Conservation (phyloP, 1,140 invertebrate species). For the Wasmannia auropunctata region DNA sequence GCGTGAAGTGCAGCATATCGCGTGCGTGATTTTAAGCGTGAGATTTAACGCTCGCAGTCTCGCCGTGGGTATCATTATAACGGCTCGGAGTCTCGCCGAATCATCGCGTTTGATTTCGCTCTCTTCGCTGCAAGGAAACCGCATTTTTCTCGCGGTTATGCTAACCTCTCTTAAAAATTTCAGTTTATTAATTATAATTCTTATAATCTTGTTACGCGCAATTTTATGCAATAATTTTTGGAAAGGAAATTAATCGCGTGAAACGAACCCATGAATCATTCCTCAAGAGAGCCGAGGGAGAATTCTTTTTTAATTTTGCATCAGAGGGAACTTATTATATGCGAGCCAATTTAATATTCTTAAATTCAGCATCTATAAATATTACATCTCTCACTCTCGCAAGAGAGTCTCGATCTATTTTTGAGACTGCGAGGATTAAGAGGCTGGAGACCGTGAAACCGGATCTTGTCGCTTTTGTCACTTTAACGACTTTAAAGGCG, state of each 20-base stretch:
- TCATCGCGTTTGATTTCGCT: background rate
- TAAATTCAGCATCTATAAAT: background rate
- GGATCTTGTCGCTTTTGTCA: slow-evolving; percentile 46
- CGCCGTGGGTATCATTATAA: background rate
- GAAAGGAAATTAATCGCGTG: background rate
- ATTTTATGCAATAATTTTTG: background rate
- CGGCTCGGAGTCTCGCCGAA: background rate
- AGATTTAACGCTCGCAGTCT: slow-evolving; percentile 57
- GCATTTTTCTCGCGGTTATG: background rate
- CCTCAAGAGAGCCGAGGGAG: background rate
- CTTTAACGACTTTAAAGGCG: slow-evolving; percentile 21
- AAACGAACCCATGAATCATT: background rate
- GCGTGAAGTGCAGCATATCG: slow-evolving; percentile 10
- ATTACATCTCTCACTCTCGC: slow-evolving; percentile 5
- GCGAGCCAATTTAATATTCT: slow-evolving; percentile 22
- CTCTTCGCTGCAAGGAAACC: too few relatives aligned
- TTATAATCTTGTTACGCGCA: background rate
- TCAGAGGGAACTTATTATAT: background rate
- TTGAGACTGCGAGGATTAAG: slow-evolving; percentile 50
- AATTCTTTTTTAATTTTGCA: background rate
- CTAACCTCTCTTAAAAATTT: background rate
- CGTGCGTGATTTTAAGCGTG: slow-evolving; percentile 64
- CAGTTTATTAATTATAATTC: background rate
- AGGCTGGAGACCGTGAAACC: slow-evolving; percentile 63
- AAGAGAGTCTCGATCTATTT: slow-evolving; percentile 12